phyloP scores from a whole-genome alignment of 1,140 invertebrate genomes.

The Fopius arisanus region DNA sequence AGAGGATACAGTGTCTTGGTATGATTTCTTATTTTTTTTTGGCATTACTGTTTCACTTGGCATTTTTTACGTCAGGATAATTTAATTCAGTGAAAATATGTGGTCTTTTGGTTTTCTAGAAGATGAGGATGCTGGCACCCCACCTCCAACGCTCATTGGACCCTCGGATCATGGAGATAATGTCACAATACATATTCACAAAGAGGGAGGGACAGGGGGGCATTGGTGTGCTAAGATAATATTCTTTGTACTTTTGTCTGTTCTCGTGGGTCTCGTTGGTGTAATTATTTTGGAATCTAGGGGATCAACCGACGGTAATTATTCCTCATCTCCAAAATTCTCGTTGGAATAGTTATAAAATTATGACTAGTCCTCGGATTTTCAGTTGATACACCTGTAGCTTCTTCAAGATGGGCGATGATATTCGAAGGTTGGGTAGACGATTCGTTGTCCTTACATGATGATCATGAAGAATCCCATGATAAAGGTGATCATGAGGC shows the following conservation, averaged over 20 bases:
- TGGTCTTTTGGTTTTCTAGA: constrained; percentile 42
- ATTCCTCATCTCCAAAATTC: background rate
- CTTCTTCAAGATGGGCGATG: constrained; percentile 75
- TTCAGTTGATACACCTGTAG: constrained; percentile 75
- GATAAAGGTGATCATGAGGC: constrained; percentile 44
- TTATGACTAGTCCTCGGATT: no score
- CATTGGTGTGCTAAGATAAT: constrained; percentile 84
- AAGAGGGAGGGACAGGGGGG: constrained; percentile 77
- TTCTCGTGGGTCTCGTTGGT: constrained; percentile 75
- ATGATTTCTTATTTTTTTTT: constrained; percentile 30
- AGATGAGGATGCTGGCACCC: constrained; percentile 54
- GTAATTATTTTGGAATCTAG: constrained; percentile 81
- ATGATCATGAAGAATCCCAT: constrained; percentile 53
- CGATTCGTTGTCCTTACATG: constrained; percentile 61
- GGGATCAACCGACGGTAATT: constrained; percentile 76
- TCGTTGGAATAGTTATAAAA: no score
- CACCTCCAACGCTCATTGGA: constrained; percentile 41
- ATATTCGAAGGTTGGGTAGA: constrained; percentile 83
- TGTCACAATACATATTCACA: constrained; percentile 77
- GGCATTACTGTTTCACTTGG: background rate
- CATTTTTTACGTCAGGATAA: background rate
- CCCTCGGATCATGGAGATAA: constrained; percentile 65
- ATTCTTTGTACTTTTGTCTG: constrained; percentile 77
- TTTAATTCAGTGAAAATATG: background rate
- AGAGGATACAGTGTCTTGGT: constrained; percentile 41